Percentiles rank a stretch among this genome's conserved stretches.
Conservation (phyloP, 1,140 invertebrate genomes). For the Macrobrachium rosenbergii region DNA sequence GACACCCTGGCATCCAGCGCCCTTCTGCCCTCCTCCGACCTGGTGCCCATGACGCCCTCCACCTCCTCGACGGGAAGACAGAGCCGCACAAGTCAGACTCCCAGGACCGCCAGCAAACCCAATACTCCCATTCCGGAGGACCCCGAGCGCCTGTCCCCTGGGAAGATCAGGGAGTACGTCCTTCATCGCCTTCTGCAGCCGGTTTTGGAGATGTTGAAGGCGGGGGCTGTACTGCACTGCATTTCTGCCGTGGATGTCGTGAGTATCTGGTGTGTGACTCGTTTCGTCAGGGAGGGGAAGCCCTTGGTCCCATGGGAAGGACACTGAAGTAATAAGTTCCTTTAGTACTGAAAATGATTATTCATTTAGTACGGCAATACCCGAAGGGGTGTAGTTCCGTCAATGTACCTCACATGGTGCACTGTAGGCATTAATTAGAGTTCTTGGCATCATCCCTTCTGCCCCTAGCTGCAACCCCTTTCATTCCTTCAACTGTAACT, state of each 20-base stretch:
- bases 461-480: too few species aligned
- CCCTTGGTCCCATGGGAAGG: too few species aligned
- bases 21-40: conserved; percentile 23
- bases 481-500: too few species aligned
- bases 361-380: too few species aligned
- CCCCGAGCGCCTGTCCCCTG: background rate
- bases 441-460: too few species aligned
- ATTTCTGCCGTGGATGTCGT: conserved; percentile 41
- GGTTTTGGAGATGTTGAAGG: conserved; percentile 18
- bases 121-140: conserved; percentile 13
- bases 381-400: too few species aligned
- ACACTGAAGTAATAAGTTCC: too few species aligned
- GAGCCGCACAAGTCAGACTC: conserved; percentile 31
- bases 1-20: conserved; percentile 1
- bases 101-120: conserved; percentile 34
- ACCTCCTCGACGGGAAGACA: conserved; percentile 25
- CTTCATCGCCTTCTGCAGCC: conserved; percentile 40
- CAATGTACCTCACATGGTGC: too few species aligned
- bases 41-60: conserved; percentile 13
- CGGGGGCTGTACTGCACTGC: background rate
- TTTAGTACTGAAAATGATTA: too few species aligned
- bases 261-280: background rate
- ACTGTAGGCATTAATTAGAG: too few species aligned
- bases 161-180: conserved; percentile 23
- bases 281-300: too few species aligned